Conservation (phyloP, 2,888 invertebrate genomes). For the Tetropium fuscum region DNA sequence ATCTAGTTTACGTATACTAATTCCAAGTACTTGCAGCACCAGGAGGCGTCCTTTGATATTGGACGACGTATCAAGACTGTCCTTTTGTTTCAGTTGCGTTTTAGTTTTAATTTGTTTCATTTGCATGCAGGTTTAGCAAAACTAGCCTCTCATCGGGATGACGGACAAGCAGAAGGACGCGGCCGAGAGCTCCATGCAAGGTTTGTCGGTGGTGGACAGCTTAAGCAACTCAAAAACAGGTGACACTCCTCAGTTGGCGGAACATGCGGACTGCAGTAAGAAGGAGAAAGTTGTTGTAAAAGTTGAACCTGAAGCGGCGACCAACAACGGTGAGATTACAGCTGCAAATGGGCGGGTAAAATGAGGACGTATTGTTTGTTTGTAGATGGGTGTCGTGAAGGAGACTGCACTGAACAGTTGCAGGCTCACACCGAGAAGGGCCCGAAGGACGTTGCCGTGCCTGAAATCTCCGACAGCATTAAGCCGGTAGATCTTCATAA, state of each 20-base stretch:
- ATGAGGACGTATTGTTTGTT: conserved; percentile 12
- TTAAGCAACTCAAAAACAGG: not conserved
- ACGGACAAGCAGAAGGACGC: not conserved
- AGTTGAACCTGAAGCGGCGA: not conserved
- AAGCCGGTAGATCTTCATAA: not conserved
- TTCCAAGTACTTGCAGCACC: too few relatives aligned
- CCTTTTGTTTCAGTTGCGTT: conserved; percentile 10
- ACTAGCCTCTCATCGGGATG: not conserved
- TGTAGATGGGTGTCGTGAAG: conserved; percentile 4
- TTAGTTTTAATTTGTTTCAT: conserved; percentile 14
- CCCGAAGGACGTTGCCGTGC: not conserved
- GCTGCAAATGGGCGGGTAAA: not conserved
- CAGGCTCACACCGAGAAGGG: not conserved
- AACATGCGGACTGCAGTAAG: not conserved
- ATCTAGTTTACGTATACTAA: too few relatives aligned
- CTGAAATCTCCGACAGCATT: not conserved
- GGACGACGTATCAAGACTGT: too few relatives aligned
- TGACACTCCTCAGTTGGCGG: not conserved
- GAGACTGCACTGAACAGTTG: not conserved
- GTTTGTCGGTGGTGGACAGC: conserved; percentile 14
- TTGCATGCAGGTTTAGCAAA: conserved; percentile 15
- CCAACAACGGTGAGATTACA: conserved; percentile 9
- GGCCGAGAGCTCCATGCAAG: not conserved
- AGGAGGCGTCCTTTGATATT: too few relatives aligned
- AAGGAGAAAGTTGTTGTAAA: not conserved